phyloP scores from a whole-genome alignment of 2,113 vertebrate species.

The Atlantisia rogersi region DNA sequence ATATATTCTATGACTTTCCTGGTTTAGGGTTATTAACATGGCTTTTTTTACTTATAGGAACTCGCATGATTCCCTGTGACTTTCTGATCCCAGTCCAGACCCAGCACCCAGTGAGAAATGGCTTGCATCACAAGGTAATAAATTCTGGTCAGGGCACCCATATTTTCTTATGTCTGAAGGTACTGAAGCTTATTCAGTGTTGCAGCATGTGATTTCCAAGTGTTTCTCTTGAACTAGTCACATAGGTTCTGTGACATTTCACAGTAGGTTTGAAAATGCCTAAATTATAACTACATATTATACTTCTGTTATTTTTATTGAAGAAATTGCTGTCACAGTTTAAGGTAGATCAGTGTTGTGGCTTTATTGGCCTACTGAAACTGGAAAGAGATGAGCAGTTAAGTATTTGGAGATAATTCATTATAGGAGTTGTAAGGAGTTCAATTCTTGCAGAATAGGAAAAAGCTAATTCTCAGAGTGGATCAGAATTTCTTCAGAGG shows the following conservation, averaged over 20 bases:
- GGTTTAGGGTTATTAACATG: neutral
- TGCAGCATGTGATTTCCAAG: neutral
- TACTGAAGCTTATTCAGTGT: neutral
- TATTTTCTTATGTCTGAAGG: neutral
- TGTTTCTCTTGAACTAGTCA: neutral
- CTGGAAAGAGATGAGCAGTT: neutral
- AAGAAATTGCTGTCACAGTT: neutral
- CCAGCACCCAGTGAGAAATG: conserved; percentile 91
- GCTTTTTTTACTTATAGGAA: conserved; percentile 75
- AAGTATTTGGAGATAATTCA: neutral
- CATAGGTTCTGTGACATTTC: neutral
- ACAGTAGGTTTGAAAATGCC: neutral
- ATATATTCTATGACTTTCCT: neutral
- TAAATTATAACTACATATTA: neutral
- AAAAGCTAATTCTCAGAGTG: neutral
- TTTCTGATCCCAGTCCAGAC: conserved; percentile 94
- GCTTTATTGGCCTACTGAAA: neutral
- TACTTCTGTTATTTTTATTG: neutral
- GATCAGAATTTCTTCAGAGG: neutral
- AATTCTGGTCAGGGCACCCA: neutral
- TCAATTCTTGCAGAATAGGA: neutral
- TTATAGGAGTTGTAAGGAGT: neutral
- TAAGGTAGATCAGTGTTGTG: neutral
- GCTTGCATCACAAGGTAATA: conserved; percentile 91
- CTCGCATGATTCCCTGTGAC: conserved; percentile 94